A percentile compares a stretch with the other conserved stretches of the same genome.
These are phyloP conservation scores for Pristionchus entomophagus DNA, from an alignment of 2,888 invertebrate species.

Conservation along the genomic window DNA sequence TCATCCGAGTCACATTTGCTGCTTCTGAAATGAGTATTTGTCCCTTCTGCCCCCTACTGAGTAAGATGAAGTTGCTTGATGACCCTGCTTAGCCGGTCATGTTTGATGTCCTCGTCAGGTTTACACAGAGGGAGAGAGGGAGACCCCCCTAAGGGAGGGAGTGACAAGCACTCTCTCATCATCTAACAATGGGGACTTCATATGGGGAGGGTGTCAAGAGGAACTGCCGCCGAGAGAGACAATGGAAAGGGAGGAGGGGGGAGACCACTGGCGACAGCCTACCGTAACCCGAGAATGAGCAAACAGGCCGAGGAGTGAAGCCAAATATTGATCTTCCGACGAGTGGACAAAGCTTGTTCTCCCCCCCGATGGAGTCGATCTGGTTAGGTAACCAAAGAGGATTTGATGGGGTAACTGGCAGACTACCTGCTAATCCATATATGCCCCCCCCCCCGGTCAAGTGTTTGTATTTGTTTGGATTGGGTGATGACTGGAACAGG, in stretches of 20 bases:
- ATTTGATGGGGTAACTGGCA: not conserved
- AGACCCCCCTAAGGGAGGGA: constrained; percentile 30
- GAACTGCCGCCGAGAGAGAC: not conserved
- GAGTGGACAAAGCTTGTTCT: constrained; percentile 31
- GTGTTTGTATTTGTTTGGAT: too few relatives aligned
- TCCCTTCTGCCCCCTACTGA: not conserved
- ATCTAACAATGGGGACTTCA: constrained; percentile 18
- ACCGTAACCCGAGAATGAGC: constrained; percentile 23
- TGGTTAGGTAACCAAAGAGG: constrained; percentile 5
- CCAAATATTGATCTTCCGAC: constrained; percentile 12
- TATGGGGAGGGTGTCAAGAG: constrained; percentile 37
- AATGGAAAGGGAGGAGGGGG: not conserved
- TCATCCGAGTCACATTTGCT: constrained; percentile 59
- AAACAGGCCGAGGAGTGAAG: constrained; percentile 19
- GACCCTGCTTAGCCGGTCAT: constrained; percentile 2
- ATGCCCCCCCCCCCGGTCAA: not conserved
- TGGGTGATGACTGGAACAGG: too few relatives aligned
- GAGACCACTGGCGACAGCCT: not conserved
- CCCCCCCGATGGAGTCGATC: not conserved
- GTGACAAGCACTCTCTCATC: constrained; percentile 3
- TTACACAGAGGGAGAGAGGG: not conserved
- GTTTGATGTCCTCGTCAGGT: constrained; percentile 21
- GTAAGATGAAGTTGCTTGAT: not conserved
- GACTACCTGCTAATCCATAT: not conserved
- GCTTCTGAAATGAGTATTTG: not conserved